Percentiles rank a stretch among this genome's conserved stretches.
Conservation (phyloP, 1,140 invertebrate species). For the Brachionus calyciflorus region DNA sequence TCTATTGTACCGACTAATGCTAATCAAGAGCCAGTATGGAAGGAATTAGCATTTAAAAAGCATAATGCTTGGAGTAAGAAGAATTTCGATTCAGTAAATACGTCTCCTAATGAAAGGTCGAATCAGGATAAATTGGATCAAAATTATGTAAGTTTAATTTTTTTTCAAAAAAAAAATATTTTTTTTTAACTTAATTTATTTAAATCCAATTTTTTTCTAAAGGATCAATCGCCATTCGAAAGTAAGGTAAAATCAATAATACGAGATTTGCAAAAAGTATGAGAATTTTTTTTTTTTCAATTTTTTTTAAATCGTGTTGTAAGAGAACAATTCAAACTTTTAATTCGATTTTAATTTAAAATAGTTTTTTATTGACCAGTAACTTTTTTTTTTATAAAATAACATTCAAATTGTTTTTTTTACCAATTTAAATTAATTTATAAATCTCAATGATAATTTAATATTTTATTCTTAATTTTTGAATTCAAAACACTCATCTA, state of each 20-base stretch:
- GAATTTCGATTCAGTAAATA: background rate
- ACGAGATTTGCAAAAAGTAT: conserved; percentile 14
- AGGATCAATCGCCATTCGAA: background rate
- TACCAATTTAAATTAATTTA: background rate
- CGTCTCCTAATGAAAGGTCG: background rate
- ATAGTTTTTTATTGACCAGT: too few relatives aligned
- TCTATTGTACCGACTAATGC: background rate
- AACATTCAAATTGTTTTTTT: background rate
- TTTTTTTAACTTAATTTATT: background rate
- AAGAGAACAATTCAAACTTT: background rate
- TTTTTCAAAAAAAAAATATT: background rate
- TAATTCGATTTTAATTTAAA: conserved; percentile 10
- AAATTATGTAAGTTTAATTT: background rate
- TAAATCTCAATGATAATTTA: background rate
- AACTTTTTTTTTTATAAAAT: background rate
- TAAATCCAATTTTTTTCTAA: background rate
- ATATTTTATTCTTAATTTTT: background rate
- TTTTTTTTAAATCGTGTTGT: background rate
- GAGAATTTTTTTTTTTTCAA: background rate
- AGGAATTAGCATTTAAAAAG: conserved; percentile 35
- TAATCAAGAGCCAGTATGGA: conserved; percentile 21
- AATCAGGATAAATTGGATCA: background rate
- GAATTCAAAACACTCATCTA: too few relatives aligned
- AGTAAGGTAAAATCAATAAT: conserved; percentile 12
- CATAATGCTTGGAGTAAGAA: conserved; percentile 35